Base-by-base conservation (phyloP, 1,140 invertebrate species). In the Vollenhovia emeryi region DNA sequence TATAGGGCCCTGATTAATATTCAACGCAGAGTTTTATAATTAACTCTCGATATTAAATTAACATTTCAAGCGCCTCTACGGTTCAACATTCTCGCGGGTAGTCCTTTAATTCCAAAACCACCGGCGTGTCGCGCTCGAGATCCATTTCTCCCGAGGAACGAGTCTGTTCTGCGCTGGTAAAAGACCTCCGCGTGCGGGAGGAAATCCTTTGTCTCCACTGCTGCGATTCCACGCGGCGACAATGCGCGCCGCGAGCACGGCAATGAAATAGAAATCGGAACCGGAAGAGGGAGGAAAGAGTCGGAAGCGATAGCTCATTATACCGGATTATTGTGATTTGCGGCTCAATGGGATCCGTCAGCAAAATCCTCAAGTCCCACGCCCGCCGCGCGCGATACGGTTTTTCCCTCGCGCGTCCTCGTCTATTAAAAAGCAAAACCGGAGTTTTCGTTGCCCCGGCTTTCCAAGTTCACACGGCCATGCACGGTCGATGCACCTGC, bases 181-280 rank as follows among this genome's bases (percentile, higher is more conserved):
- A 33, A 48, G 9, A 66, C 13, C 21, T 66, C 21, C 21, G 79
- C 55, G 30, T 43, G 79, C 69, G 84, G 84, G 86, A 88, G 83
- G 83, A 78, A 30, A 66, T 66, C 43, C 13, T 36, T 78, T 43
- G 33, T 13, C 15, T 48, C 40, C 33, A 6, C 18, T n/a, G 8
- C 9, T 21, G n/a, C 33, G 87, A 69, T 86, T 55, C 69, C 64
- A 68, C 43, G 50, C 64, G 68, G 11, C 30, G 50, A 79, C 45
- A 75, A 69, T 48, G 57, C 21, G 68, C 75, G 57, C 71, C 64
- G 64, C 75, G 87, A 87, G 84, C 84, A 87, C 85, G 66, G 89
- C 82, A 90, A 90, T 88, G 90, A 93, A 92, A 89, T 92, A 92
- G 91, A 92, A 93, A 93, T 92, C 90, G 76, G 86, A 89, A 90